Conservation (phyloP, 2,888 invertebrate genomes). For the Agrilus mali region DNA sequence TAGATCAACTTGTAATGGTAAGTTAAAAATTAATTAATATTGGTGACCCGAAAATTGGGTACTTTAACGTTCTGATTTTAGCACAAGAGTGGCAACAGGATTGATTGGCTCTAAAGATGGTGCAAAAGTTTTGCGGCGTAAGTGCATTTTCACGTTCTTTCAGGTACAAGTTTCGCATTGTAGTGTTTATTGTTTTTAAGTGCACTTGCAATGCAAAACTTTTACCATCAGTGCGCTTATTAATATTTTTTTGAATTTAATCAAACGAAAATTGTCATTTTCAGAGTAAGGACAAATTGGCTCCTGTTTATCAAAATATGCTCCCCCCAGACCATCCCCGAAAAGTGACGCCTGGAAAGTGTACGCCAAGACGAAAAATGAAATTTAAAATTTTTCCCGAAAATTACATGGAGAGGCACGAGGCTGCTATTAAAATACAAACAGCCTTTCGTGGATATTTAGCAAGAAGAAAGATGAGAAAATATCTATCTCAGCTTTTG, state of each 20-base stretch:
- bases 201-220: constrained; percentile 36
- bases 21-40: no score
- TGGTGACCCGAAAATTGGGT: no score
- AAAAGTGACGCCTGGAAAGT: no score
- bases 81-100: no score
- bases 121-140: constrained; percentile 23
- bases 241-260: background rate
- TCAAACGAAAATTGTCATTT: background rate
- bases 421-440: constrained; percentile 30
- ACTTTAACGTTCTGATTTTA: no score
- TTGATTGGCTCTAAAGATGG: constrained; percentile 3
- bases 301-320: background rate
- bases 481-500: constrained; percentile 13
- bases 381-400: background rate
- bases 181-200: constrained; percentile 11
- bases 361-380: no score
- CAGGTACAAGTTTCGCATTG: constrained; percentile 22
- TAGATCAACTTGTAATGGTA: no score
- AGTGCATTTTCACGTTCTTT: constrained; percentile 19
- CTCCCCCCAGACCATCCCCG: background rate
- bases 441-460: constrained; percentile 24
- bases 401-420: constrained; percentile 7
- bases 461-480: constrained; percentile 24
- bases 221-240: constrained; percentile 28
- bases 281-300: background rate